These are phyloP conservation scores for Hormiphora californensis DNA, from an alignment of 37 sponge, comb jelly and placozoan genomes.

Conservation along the genomic window DNA sequence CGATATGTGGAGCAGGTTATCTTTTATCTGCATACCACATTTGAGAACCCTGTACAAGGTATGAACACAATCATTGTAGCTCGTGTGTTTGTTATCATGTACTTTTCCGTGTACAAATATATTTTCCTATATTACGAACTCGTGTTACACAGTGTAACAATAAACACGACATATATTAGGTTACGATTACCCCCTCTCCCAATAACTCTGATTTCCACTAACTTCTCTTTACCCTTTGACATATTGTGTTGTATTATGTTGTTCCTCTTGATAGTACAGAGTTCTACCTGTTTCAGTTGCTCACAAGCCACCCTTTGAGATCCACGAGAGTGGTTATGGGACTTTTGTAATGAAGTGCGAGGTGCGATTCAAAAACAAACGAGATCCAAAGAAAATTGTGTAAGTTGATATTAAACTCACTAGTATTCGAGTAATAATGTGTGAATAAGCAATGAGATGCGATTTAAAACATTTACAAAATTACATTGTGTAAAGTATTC, in stretches of 20 bases:
- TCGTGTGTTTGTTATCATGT: not conserved
- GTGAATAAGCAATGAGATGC: too few species aligned
- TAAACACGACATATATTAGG: too few species aligned
- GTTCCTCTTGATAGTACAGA: too few species aligned
- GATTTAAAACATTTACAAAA: too few species aligned
- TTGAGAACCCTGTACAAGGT: constrained; percentile 89
- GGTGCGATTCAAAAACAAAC: constrained; percentile 88
- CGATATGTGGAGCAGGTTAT: constrained; percentile 94
- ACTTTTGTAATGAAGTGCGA: constrained; percentile 86
- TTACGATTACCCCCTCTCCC: too few species aligned
- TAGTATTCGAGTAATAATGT: not conserved
- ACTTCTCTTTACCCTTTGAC: too few species aligned
- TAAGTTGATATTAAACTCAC: not conserved
- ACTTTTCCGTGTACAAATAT: too few species aligned
- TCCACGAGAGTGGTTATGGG: constrained; percentile 93
- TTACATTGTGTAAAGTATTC: too few species aligned
- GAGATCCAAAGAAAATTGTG: constrained; percentile 76
- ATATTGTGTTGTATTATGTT: too few species aligned
- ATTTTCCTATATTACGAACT: too few species aligned
- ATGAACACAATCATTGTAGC: not conserved
- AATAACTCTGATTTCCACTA: too few species aligned
- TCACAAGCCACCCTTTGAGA: constrained; percentile 93
- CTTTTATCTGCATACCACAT: constrained; percentile 88
- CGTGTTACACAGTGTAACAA: too few species aligned
- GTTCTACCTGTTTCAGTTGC: constrained; percentile 66